A percentile compares a stretch with the other conserved stretches of the same genome.
These are phyloP conservation scores for Chaetodon auriga DNA, from an alignment of 2,113 vertebrate genomes.

Conservation along the genomic window DNA sequence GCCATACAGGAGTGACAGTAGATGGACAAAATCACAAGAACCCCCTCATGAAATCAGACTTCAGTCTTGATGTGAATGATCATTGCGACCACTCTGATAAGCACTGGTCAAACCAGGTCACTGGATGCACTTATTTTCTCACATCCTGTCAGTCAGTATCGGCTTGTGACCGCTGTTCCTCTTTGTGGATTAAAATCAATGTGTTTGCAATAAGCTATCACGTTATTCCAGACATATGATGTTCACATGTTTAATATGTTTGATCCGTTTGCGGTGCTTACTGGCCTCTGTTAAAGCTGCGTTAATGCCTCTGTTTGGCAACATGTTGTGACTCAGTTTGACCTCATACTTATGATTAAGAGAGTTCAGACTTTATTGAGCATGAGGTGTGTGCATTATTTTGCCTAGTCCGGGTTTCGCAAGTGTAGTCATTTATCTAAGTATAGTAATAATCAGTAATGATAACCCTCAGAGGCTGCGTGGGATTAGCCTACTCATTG, in stretches of 20 bases:
- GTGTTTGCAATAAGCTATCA: background rate
- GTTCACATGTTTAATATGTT: background rate
- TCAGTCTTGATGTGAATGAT: background rate
- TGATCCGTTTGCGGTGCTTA: slow-evolving; percentile 6
- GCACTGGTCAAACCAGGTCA: background rate
- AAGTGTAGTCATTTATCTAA: background rate
- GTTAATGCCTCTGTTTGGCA: background rate
- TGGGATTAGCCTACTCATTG: background rate
- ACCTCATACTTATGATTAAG: slow-evolving; percentile 18
- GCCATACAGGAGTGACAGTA: background rate
- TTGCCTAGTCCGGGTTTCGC: background rate
- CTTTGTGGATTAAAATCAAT: slow-evolving; percentile 6
- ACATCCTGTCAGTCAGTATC: slow-evolving; percentile 3
- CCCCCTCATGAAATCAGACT: background rate
- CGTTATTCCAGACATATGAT: background rate
- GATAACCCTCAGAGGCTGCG: background rate
- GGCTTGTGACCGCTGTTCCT: slow-evolving; percentile 31
- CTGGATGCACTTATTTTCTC: background rate
- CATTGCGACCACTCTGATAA: background rate
- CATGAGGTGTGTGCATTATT: background rate
- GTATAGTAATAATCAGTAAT: slow-evolving; percentile 17
- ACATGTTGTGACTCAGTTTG: background rate
- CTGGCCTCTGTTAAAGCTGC: slow-evolving; percentile 9
- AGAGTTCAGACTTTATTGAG: background rate
- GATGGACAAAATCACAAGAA: background rate